These are phyloP conservation scores for Dasyurus viverrinus DNA, from an alignment of 2,113 vertebrate species.

Conservation along the genomic window DNA sequence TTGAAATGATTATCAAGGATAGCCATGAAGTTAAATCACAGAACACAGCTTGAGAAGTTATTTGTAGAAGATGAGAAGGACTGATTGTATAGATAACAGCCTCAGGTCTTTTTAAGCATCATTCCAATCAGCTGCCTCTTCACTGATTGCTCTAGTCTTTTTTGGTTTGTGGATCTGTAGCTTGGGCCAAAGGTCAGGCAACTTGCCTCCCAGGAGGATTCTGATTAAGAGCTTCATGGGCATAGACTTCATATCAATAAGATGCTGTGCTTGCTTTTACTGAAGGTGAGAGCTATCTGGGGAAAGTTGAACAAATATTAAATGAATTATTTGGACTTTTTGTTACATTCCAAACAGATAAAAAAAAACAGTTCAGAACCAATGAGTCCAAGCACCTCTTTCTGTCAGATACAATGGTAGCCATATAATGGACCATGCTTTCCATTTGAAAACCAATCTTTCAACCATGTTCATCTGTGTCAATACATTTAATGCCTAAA, in stretches of 20 bases:
- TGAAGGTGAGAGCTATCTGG: neutral
- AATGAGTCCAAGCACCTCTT: neutral
- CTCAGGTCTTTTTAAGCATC: neutral
- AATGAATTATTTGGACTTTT: neutral
- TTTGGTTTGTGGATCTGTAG: neutral
- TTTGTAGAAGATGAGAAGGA: neutral
- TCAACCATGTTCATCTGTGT: constrained; percentile 51
- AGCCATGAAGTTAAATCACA: neutral
- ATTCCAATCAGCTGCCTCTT: neutral
- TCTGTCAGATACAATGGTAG: neutral
- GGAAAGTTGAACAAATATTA: constrained; percentile 32
- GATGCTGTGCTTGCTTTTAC: neutral
- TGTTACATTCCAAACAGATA: constrained; percentile 14
- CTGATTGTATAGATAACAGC: neutral
- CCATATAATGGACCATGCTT: neutral
- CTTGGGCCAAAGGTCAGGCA: neutral
- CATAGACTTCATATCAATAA: neutral
- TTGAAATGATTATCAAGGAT: neutral
- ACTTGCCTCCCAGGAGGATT: neutral
- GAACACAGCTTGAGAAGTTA: neutral
- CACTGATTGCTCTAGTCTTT: neutral
- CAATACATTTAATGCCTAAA: constrained; percentile 47
- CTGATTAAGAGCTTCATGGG: neutral
- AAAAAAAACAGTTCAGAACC: constrained; percentile 10
- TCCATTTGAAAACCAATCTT: constrained; percentile 52